These are phyloP conservation scores for Rynchops niger DNA, from an alignment of 2,113 vertebrate genomes.

Conservation along the genomic window DNA sequence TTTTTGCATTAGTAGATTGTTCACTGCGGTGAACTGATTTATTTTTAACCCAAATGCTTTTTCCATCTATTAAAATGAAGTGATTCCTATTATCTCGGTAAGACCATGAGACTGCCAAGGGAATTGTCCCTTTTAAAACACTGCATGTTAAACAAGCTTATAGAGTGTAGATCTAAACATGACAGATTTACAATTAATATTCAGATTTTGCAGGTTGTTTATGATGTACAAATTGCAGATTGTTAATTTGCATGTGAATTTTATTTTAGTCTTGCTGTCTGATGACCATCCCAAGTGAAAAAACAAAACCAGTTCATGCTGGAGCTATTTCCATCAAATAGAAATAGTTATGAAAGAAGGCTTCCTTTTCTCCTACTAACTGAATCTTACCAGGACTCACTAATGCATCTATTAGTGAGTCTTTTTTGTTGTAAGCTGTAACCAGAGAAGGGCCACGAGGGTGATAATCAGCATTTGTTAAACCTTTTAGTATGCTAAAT, in stretches of 20 bases:
- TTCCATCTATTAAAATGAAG: neutral
- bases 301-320: neutral
- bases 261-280: neutral
- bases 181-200: neutral
- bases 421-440: no score
- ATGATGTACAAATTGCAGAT: neutral
- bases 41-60: neutral
- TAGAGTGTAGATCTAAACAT: neutral
- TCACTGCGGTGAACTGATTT: neutral
- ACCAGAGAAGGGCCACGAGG: no score
- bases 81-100: neutral
- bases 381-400: neutral
- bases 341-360: neutral
- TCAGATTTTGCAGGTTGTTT: neutral
- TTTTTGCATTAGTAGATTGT: neutral
- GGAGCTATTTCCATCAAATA: neutral
- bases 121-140: slow-evolving; percentile 1
- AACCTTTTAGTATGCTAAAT: neutral
- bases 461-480: neutral
- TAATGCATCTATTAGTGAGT: neutral
- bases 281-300: neutral
- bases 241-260: neutral
- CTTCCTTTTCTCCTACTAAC: neutral
- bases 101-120: neutral
- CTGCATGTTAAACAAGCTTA: neutral